Evolutionary conservation across 2,888 invertebrate species (phyloP).

Genomic region (Drosophila flavopinicola): DNA sequence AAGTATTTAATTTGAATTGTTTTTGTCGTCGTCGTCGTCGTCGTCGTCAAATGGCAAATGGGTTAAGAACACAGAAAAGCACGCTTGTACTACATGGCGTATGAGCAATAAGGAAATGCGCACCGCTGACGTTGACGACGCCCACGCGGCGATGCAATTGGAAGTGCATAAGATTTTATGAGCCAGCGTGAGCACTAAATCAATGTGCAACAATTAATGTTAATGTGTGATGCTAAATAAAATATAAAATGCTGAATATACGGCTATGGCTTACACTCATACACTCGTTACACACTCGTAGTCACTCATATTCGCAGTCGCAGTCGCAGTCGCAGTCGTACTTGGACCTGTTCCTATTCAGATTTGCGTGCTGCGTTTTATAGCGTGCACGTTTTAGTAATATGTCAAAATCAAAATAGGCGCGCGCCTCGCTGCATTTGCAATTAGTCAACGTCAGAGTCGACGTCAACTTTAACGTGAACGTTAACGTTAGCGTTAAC

Average conservation of each 20-base stretch:
- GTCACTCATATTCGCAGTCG: background rate
- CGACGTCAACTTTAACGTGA: conserved; percentile 30
- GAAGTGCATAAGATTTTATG: conserved; percentile 51
- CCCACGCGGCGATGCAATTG: conserved; percentile 50
- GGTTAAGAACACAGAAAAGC: conserved; percentile 29
- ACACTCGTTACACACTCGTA: conserved; percentile 1
- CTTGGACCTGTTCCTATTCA: conserved; percentile 61
- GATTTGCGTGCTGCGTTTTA: conserved; percentile 56
- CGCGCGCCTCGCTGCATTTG: conserved; percentile 57
- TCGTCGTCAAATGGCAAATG: conserved; percentile 5
- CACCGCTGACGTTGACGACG: conserved; percentile 43
- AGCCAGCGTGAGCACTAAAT: conserved; percentile 60
- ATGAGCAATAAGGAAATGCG: conserved; percentile 70
- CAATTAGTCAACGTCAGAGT: conserved; percentile 66
- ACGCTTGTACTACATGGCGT: conserved; percentile 51
- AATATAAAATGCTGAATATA: conserved; percentile 66
- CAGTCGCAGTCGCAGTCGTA: conserved; percentile 1
- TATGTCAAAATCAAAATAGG: conserved; percentile 73
- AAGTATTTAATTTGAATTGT: conserved; percentile 3
- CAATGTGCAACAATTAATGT: conserved; percentile 68
- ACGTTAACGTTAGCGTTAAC: conserved; percentile 21
- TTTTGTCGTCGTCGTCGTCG: too few species aligned
- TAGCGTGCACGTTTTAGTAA: conserved; percentile 74
- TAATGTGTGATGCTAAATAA: conserved; percentile 62
- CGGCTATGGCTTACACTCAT: conserved; percentile 15